A percentile compares a stretch with the other conserved stretches of the same genome.
These are phyloP conservation scores for Sporophila hypoxantha DNA, from an alignment of 2,113 vertebrate genomes.

Conservation along the genomic window DNA sequence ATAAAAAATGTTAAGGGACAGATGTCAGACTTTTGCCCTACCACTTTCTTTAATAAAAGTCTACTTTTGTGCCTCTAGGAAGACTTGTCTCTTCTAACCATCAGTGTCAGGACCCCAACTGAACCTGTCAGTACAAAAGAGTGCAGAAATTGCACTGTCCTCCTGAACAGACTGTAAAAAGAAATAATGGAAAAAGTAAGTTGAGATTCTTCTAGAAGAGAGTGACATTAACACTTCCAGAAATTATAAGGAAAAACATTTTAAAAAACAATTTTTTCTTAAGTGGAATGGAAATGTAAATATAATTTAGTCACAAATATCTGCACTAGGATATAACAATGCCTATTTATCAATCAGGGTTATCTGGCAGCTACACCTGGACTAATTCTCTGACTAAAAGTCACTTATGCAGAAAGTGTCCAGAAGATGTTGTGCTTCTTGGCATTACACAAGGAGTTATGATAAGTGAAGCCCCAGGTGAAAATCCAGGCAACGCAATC, in stretches of 20 bases:
- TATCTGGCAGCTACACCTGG: background rate
- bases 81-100: conserved; percentile 22
- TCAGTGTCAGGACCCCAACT: conserved; percentile 16
- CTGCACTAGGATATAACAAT: background rate
- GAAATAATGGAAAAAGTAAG: background rate
- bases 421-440: background rate
- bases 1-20: conserved; percentile 10
- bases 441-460: background rate
- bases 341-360: background rate
- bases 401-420: background rate
- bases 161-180: background rate
- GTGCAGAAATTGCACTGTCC: background rate
- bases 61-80: conserved; percentile 13
- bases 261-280: background rate
- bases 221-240: background rate
- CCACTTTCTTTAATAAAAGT: conserved; percentile 18
- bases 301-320: background rate
- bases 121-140: conserved; percentile 27
- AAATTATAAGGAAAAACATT: background rate
- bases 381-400: background rate
- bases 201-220: background rate
- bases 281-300: background rate
- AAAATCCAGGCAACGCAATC: background rate
- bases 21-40: conserved; percentile 4
- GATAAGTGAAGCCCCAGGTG: background rate